Evolutionary conservation across 1,140 invertebrate genomes (phyloP).

Genomic region (Calephelis nemesis): DNA sequence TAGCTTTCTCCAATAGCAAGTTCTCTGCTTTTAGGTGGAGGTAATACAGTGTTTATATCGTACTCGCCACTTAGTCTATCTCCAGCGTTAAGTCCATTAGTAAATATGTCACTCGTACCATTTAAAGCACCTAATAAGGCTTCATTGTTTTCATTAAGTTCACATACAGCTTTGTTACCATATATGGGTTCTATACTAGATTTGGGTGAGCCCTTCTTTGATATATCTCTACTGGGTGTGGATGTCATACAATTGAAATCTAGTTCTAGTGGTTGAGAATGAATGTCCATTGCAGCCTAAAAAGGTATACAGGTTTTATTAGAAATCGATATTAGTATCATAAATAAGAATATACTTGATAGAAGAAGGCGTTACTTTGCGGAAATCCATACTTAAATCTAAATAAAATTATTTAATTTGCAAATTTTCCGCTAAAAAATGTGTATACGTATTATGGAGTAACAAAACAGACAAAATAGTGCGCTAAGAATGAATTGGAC

Average conservation of each 20-base stretch:
- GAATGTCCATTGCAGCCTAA: conserved; percentile 67
- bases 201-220: conserved; percentile 70
- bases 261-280: conserved; percentile 70
- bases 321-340: not conserved
- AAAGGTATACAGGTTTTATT: conserved; percentile 22
- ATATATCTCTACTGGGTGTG: conserved; percentile 67
- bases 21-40: conserved; percentile 73
- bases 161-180: conserved; percentile 68
- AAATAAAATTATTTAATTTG: no score
- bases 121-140: conserved; percentile 58
- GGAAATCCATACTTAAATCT: no score
- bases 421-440: no score
- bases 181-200: conserved; percentile 70
- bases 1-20: conserved; percentile 77
- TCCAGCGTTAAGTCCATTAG: conserved; percentile 55
- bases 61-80: conserved; percentile 75
- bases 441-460: no score
- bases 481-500: no score
- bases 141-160: conserved; percentile 67
- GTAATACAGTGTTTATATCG: conserved; percentile 72
- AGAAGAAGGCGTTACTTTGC: no score
- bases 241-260: conserved; percentile 76
- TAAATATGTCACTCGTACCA: conserved; percentile 63
- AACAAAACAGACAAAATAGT: no score
- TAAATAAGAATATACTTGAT: no score